These are phyloP conservation scores for Platynereis dumerilii DNA, from an alignment of 2,888 invertebrate species.

Conservation along the genomic window DNA sequence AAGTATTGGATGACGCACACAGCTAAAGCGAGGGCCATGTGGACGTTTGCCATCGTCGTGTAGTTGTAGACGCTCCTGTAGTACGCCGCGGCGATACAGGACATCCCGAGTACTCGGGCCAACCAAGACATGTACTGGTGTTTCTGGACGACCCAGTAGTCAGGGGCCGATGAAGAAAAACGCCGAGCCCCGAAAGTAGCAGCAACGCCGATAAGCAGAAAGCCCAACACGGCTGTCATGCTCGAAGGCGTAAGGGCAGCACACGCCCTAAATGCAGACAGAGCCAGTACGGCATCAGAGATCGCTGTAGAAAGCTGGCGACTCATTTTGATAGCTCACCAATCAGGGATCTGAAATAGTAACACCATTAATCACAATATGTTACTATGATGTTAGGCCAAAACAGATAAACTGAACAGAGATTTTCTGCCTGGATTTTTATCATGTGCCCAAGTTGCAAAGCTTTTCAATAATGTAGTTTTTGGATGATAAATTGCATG, in stretches of 20 bases:
- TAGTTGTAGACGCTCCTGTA: constrained; percentile 40
- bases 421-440: too few species aligned
- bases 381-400: too few species aligned
- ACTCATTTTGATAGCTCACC: too few species aligned
- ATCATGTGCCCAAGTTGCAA: too few species aligned
- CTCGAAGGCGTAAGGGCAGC: constrained; percentile 35
- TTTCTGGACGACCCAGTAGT: constrained; percentile 35
- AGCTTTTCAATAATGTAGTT: too few species aligned
- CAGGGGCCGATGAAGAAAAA: constrained; percentile 44
- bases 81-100: constrained; percentile 49
- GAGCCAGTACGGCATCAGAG: constrained; percentile 50
- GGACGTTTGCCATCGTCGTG: constrained; percentile 41
- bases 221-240: constrained; percentile 42
- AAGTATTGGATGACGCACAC: constrained; percentile 38
- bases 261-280: constrained; percentile 46
- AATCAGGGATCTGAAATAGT: too few species aligned
- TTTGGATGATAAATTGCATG: too few species aligned
- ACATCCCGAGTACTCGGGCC: constrained; percentile 47
- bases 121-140: constrained; percentile 48
- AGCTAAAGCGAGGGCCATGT: constrained; percentile 16
- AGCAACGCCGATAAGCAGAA: constrained; percentile 49
- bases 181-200: constrained; percentile 48
- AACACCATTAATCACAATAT: too few species aligned
- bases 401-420: too few species aligned
- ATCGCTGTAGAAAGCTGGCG: constrained; percentile 45